Base-by-base conservation (phyloP, 1,140 invertebrate species). In the Yoshiicerus persimilis region DNA sequence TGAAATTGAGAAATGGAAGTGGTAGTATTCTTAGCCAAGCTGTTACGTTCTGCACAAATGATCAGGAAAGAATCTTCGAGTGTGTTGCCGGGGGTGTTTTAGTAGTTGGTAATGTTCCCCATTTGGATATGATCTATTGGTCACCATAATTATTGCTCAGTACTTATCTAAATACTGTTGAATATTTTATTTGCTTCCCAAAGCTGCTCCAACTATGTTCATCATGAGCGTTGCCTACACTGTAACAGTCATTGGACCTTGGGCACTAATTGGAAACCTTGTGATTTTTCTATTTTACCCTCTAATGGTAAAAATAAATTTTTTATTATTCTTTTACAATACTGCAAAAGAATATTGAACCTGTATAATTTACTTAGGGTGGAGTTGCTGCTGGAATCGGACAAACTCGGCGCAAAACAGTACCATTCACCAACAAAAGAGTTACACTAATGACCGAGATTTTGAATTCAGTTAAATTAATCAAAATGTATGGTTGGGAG, bases 401-500 rank as follows among this genome's bases (percentile, higher is more conserved):
- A 6, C 70, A 80, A 23, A 87, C 90, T 41, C 87, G 91, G 30
- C 84, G 89, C 4, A 87, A 88, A 38, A 91, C 90, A 30, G 90
- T 91, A 1, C 87, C 87, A 80, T 34, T 85, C 23, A 91, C 91
- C 10, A 91, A 91, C 86, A 25, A 87, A 27, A 36, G 91, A 64
- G 90, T 91, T 27, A 87, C 88, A 32, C 47, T 91, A 2, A 92
- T 92, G 91, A 92, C 87, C 77, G 91, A 92, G 87, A 91, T 92
- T 27, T 47, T 92, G 1, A 91, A 91, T 87, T 91, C 88, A 34
- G 91, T 92, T 87, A 87, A 91, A 13, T 85, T 92, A 20, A 93
- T 94, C 89, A 94, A 94, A 92, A 93, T 94, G 92, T 94, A 94
- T 90, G 94, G 92, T 4, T 94, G 94, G 94, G 94, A 94, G 90